Conservation (phyloP, 2,888 invertebrate genomes). For the Theristus sp. region DNA sequence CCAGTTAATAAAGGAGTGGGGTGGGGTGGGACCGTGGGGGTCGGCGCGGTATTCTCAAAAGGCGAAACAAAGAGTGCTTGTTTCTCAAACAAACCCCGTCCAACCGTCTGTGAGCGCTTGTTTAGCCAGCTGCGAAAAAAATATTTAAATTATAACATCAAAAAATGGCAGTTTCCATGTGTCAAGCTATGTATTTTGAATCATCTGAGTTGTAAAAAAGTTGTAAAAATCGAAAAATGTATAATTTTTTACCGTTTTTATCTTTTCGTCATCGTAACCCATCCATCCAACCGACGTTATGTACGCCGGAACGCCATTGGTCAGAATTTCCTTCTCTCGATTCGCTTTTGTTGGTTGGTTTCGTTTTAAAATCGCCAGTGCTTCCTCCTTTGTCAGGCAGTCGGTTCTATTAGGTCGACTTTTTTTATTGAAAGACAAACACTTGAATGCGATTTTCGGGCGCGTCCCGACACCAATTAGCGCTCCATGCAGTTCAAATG, state of each 20-base stretch:
- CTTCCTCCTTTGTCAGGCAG: slow-evolving; percentile 61
- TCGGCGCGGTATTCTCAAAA: too few species aligned
- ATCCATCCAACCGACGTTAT: slow-evolving; percentile 66
- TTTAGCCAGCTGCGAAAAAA: neutral
- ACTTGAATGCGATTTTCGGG: too few species aligned
- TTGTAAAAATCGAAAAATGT: too few species aligned
- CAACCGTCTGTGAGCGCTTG: neutral
- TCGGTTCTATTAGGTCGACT: slow-evolving; percentile 65
- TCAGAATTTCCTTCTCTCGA: slow-evolving; percentile 39
- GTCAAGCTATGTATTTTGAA: too few species aligned
- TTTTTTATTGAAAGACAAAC: slow-evolving; percentile 19
- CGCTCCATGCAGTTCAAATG: too few species aligned
- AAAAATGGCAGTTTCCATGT: too few species aligned
- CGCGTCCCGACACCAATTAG: too few species aligned
- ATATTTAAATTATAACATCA: too few species aligned
- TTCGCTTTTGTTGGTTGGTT: slow-evolving; percentile 40
- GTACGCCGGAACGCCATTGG: slow-evolving; percentile 62
- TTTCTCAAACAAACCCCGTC: neutral
- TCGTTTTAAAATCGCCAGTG: slow-evolving; percentile 47
- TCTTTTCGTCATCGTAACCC: slow-evolving; percentile 59
- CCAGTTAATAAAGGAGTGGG: too few species aligned
- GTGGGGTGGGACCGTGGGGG: too few species aligned
- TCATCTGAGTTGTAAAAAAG: too few species aligned
- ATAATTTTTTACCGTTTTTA: slow-evolving; percentile 36
- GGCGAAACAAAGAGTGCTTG: neutral